phyloP scores from a whole-genome alignment of 2,888 invertebrate species.

The Cephus runcator region DNA sequence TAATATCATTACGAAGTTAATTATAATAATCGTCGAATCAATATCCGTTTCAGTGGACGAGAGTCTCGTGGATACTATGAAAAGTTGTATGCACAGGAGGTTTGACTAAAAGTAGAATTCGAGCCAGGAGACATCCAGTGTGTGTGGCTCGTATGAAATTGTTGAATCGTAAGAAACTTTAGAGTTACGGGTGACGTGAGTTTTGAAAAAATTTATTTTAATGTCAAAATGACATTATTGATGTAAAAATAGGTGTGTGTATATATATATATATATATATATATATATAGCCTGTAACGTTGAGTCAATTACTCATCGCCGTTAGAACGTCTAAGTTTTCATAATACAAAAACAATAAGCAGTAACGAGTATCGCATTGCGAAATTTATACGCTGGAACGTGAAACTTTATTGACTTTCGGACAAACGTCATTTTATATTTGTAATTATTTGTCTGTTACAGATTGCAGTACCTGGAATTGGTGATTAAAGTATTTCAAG shows the following conservation, averaged over 20 bases:
- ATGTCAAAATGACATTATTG: neutral
- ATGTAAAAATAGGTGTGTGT: no score
- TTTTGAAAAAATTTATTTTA: neutral
- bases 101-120: slow-evolving; percentile 43
- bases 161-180: neutral
- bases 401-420: neutral
- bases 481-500: neutral
- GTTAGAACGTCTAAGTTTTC: neutral
- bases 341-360: neutral
- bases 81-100: neutral
- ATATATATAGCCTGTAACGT: no score
- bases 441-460: neutral
- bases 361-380: neutral
- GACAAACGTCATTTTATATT: neutral
- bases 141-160: neutral
- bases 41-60: neutral
- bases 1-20: neutral
- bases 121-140: slow-evolving; percentile 21
- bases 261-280: slow-evolving; percentile 12
- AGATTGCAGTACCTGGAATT: neutral
- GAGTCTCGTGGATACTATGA: neutral
- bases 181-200: neutral
- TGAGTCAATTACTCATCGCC: neutral
- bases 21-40: neutral
- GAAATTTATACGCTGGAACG: neutral